Evolutionary conservation across 2,888 invertebrate species (phyloP), one percentile per base, ranked within the genome.

Genomic region (Caenorhabditis sinica): DNA sequence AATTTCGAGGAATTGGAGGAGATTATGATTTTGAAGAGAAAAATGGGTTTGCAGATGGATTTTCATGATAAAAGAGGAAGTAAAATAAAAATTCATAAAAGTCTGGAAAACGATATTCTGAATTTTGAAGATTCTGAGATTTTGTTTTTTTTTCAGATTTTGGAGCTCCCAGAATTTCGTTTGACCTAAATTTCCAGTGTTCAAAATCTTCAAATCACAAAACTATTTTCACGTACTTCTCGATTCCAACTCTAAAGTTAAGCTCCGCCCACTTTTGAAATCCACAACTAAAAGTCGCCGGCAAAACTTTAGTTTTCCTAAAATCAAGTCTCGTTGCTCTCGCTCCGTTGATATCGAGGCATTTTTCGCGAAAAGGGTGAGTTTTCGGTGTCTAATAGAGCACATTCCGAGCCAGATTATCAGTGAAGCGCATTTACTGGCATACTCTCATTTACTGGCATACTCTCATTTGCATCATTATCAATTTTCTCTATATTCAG

Each of bases 351-450:
- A 25, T 61, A 45, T 23, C 73, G 61, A 73, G 49, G 11, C 61
- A 60, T 60, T 73, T 73, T 73, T 73, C 72, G 45, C 60, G 72
- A 72, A 72, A 61, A 73, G 49, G 36, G 73, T 73, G 49, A 60
- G 73, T 28, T 68, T 8, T n/a, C n/a, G n/a, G n/a, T n/a, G n/a
- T n/a, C n/a, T n/a, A n/a, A 2, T 49, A n/a, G n/a, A 49, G 1
- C 6, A 33, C 13, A 45, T 58, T 40, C n/a, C 13, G 1, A 2
- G 11, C 2, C 9, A 40, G 13, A 49, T 49, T 49, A 5, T 5
- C 53, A 25, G 23, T 33, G 33, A 25, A 45, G 63, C 61, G 23
- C 20, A 3, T 15, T 49, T 49, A 11, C n/a, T n/a, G n/a, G n/a
- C n/a, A n/a, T n/a, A n/a, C n/a, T n/a, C n/a, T n/a, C n/a, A n/a